Percentiles rank a stretch among this genome's conserved stretches.
These are phyloP conservation scores for Henricia sp. DNA, from an alignment of 53 echinoderm and acorn worm species.

Conservation along the genomic window DNA sequence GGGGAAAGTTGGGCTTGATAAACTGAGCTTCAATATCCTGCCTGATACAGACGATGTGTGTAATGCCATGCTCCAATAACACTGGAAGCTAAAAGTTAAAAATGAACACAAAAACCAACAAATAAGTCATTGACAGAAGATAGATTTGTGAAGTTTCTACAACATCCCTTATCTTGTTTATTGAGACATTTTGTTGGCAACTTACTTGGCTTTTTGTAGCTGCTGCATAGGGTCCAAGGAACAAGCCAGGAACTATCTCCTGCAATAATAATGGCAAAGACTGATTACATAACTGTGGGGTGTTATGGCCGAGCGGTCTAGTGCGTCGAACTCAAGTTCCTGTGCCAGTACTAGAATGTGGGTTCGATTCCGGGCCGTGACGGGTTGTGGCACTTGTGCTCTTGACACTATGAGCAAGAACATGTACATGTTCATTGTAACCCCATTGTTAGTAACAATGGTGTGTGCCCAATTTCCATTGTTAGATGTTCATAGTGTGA, in stretches of 20 bases:
- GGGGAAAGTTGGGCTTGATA: slow-evolving; percentile 95
- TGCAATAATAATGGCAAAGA: slow-evolving; percentile 21
- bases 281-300: background rate
- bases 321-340: too few relatives aligned
- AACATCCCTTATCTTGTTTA: background rate
- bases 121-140: too few relatives aligned
- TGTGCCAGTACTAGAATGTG: too few relatives aligned
- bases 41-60: slow-evolving; percentile 89
- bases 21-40: slow-evolving; percentile 83
- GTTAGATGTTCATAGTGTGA: too few relatives aligned
- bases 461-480: too few relatives aligned
- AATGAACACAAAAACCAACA: background rate
- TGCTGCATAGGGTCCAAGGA: slow-evolving; percentile 90
- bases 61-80: slow-evolving; percentile 72
- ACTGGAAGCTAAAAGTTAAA: slow-evolving; percentile 26
- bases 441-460: too few relatives aligned
- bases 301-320: background rate
- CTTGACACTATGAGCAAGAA: background rate
- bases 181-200: background rate
- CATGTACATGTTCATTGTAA: too few relatives aligned
- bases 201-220: slow-evolving; percentile 89
- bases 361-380: too few relatives aligned
- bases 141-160: too few relatives aligned
- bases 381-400: too few relatives aligned
- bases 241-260: slow-evolving; percentile 88